Evolutionary conservation across 2,797 vertebrate species (phyloP).

Genomic region (Epinephelus awoara): DNA sequence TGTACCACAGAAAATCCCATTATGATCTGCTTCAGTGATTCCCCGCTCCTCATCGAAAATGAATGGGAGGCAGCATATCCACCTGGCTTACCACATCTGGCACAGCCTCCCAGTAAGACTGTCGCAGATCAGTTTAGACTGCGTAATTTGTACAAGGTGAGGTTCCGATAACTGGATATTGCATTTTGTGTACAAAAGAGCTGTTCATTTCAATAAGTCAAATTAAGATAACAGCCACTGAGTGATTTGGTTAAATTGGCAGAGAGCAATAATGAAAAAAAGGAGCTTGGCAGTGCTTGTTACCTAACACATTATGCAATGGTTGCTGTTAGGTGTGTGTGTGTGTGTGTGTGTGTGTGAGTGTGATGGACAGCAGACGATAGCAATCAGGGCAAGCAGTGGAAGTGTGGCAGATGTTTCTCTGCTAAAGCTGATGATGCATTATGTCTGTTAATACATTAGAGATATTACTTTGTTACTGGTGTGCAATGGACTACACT

Average conservation of each 20-base stretch:
- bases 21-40: constrained; percentile 28
- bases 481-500: neutral
- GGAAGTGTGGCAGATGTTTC: constrained; percentile 53
- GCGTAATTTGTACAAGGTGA: constrained; percentile 4
- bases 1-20: constrained; percentile 29
- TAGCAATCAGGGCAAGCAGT: constrained; percentile 26
- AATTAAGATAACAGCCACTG: constrained; percentile 14
- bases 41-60: constrained; percentile 14
- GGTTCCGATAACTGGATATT: constrained; percentile 3
- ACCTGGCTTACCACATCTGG: neutral
- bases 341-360: constrained; percentile 20
- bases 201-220: neutral
- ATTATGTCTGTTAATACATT: constrained; percentile 10
- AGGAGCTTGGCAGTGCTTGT: constrained; percentile 27
- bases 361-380: constrained; percentile 10
- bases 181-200: neutral
- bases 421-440: constrained; percentile 19
- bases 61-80: neutral
- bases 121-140: neutral
- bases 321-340: constrained; percentile 33
- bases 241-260: constrained; percentile 33
- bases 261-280: constrained; percentile 8
- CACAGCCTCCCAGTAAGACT: neutral
- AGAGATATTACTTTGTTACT: constrained; percentile 13
- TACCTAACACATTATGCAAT: constrained; percentile 59